Evolutionary conservation across 2,797 vertebrate species (phyloP).

Genomic region (Lepus townsendii): DNA sequence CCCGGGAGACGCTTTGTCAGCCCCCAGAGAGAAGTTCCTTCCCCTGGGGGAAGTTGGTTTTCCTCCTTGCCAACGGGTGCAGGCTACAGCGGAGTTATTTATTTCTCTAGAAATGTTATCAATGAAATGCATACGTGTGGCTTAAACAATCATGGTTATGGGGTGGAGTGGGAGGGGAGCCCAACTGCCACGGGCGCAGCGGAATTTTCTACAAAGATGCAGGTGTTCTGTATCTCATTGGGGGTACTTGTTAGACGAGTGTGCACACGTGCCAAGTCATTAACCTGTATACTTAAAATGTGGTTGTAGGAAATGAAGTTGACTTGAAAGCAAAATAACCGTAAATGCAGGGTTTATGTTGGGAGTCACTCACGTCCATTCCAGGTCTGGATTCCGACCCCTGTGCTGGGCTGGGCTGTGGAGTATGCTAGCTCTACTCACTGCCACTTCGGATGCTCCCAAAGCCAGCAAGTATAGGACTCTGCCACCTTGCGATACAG

Average conservation of each 20-base stretch:
- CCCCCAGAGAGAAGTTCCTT: slow-evolving; percentile 1
- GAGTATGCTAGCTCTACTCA: accelerated
- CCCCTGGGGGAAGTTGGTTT: slow-evolving; percentile 50
- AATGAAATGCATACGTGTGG: neutral
- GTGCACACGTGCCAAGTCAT: neutral
- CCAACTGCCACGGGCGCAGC: neutral
- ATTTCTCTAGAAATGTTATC: slow-evolving; percentile 66
- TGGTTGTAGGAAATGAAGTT: neutral
- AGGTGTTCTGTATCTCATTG: neutral
- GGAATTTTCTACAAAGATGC: slow-evolving; percentile 51
- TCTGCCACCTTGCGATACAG: neutral
- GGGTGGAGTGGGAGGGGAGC: neutral
- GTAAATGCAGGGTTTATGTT: neutral
- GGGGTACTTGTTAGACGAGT: neutral
- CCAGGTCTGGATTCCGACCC: neutral
- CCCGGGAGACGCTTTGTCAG: neutral
- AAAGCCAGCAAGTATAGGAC: neutral
- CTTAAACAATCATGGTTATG: neutral
- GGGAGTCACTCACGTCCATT: neutral
- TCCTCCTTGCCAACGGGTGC: slow-evolving; percentile 6
- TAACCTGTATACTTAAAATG: neutral
- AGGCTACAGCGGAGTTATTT: neutral
- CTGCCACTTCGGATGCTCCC: neutral
- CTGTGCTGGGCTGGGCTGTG: neutral
- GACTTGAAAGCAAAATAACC: neutral